Percentiles rank a stretch among this genome's conserved stretches.
These are phyloP conservation scores for Axea sp. DNA, from an alignment of 2,888 invertebrate genomes.

Conservation along the genomic window DNA sequence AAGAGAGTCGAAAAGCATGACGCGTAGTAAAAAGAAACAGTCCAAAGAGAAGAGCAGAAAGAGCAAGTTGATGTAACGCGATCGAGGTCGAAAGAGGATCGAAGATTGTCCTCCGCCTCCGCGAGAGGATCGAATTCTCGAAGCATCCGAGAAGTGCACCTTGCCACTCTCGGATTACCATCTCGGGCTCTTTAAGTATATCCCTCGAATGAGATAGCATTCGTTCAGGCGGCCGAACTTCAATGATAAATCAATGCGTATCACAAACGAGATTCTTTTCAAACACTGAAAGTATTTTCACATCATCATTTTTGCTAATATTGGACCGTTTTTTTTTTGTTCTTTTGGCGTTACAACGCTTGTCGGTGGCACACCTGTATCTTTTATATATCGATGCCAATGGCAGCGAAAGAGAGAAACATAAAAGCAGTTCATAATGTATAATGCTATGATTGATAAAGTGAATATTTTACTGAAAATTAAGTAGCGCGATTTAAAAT, in stretches of 20 bases:
- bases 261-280: constrained; percentile 60
- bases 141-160: constrained; percentile 62
- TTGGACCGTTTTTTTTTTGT: constrained; percentile 27
- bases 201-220: constrained; percentile 61
- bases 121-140: constrained; percentile 66
- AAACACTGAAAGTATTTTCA: constrained; percentile 46
- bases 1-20: constrained; percentile 18
- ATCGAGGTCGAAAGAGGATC: constrained; percentile 66
- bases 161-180: constrained; percentile 68
- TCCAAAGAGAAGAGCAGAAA: constrained; percentile 33
- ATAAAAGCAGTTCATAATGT: constrained; percentile 12
- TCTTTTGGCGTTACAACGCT: constrained; percentile 22
- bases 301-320: constrained; percentile 50
- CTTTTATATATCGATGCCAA: constrained; percentile 33
- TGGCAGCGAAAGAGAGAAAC: constrained; percentile 2
- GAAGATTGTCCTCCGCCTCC: constrained; percentile 63
- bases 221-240: constrained; percentile 52
- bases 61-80: constrained; percentile 64
- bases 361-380: constrained; percentile 19
- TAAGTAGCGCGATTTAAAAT: neutral
- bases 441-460: constrained; percentile 8
- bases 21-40: constrained; percentile 36
- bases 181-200: constrained; percentile 63
- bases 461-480: constrained; percentile 3
- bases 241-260: constrained; percentile 60